Evolutionary conservation across 1,140 invertebrate species (phyloP), one percentile per base, ranked within the genome.

Genomic region (Palaemon carinicauda): DNA sequence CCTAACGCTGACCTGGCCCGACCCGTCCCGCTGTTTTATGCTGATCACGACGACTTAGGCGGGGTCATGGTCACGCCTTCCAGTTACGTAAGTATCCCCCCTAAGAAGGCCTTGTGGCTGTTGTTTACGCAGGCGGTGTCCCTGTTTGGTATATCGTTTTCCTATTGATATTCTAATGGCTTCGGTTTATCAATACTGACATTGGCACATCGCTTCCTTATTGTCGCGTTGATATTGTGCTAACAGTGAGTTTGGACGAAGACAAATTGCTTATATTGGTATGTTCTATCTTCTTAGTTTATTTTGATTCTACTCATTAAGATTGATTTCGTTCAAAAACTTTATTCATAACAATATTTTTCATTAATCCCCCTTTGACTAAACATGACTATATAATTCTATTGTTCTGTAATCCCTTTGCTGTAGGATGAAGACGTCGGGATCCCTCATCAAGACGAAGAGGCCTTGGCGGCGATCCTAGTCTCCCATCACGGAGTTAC

Each of bases 21-120:
- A 1, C 74, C 29, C 24, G 82, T 85, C 19, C 82, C 82, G 3
- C 82, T 85, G 24, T 85, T 85, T 56, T 85, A 79, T 56, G 82
- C 82, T 33, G 82, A 85, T 75, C 82, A 29, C 14, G 82, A 85
- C 56, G 41, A 85, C 75, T 21, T 51, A 7, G 82, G 82, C 24
- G 75, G 82, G 21, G 82, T 85, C 41, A 79, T 50, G 3, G 82
- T 85, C 60, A 85, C 82, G 4, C 82, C 82, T 12, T 31, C 81
- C 12, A 41, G 51, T 24, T 69, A 81, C n/a, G 80, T 81, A 27
- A 81, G 80, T 81, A 51, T 21, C 54, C 41, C 54, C 41, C 54
- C 54, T 21, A 27, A 33, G 21, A 29, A 12, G 21, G 7, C 29
- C 31, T 21, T 31, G 29, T 1, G 17, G 9, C 0, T 74, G 71